Base-by-base conservation (phyloP, 2,797 vertebrate genomes). In the Zenarchopterus dispar region DNA sequence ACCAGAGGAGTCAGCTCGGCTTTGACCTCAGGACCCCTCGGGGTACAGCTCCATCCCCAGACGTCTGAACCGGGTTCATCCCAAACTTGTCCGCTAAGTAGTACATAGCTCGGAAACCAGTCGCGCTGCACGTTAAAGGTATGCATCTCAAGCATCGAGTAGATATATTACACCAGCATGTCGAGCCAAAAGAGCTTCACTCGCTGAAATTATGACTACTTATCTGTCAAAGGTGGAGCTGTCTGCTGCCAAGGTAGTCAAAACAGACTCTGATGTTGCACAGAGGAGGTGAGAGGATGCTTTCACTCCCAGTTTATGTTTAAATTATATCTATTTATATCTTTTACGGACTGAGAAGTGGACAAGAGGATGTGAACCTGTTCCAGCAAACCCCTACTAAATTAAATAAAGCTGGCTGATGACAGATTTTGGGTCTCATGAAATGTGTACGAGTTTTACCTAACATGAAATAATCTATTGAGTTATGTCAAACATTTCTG, bases 1-100 rank as follows among this genome's bases (percentile, higher is more conserved):
- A 78, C 87, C 85, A 82, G 48, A 53, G n/a, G 67, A 84, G 76
- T 78, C 78, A 50, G 56, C 57, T 68, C 61, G 49, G 52, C 67
- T 62, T 60, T 77, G 77, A 88, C 81, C 88, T 69, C 63, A 62
- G 70, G 66, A 75, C 60, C 75, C 81, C 69, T 81, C 54, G 45
- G 77, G 80, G 68, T 52, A 41, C 39, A 24, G 59, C 47, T 45
- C 46, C 55, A 62, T 42, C 63, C 24, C 21, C 56, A 23, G 43
- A 81, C 28, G 5, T 52, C 50, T 62, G 45, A 58, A 63, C 52
- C 11, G 23, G 19, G 50, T 24, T 54, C 75, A 56, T 72, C 65
- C 18, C 57, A 51, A 47, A 48, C 23, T 59, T 41, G 53, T 43
- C 56, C 68, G 62, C 47, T 55, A 17, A 67, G 22, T 11, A 36